Base-by-base conservation (phyloP, 2,888 invertebrate species). In the Netelia melanura region DNA sequence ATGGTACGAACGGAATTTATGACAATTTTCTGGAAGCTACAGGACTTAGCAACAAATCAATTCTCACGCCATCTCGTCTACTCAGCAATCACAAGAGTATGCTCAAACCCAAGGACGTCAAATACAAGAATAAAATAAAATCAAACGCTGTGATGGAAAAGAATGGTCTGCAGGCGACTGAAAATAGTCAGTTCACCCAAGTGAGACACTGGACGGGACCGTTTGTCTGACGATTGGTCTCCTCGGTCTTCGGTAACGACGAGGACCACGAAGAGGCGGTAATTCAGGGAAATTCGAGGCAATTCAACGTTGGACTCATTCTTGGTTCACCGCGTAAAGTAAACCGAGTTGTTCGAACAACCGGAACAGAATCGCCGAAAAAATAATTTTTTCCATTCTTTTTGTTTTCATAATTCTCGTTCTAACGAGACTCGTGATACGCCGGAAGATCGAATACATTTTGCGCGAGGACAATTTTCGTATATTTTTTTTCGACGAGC, bases 21-120 rank as follows among this genome's bases (percentile, higher is more conserved):
- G 97, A 97, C 93, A 96, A 96, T 92, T 97, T 97, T 92, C 94
- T 97, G 72, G 97, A 97, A 93, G 96, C 96, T 23, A 97, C 97
- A 75, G 97, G 97, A 77, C 95, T 97, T 84, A 97, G 97, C 94
- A 97, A 97, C 87, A 97, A 97, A 94, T 97, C 97, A 64, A 96
- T 97, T 90, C 84, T 93, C 30, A 96, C 96, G 10, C 96, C 96
- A 0, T 95, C 95, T 62, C 93, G 97, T 88, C 95, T 97, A 79
- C 95, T 97, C 72, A 97, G 96, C 92, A 97, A 97, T 92, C 97
- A 97, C 91, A 96, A 97, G 90, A 96, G 95, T 90, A 96, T 97
- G 92, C 93, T 97, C 81, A 97, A 97, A 90, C 97, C 97, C 82
- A 97, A 96, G 93, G 97, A 97, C 92, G 95, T 97, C 62, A 97